Conservation (phyloP, 2,888 invertebrate species). For the Plusia festucae region DNA sequence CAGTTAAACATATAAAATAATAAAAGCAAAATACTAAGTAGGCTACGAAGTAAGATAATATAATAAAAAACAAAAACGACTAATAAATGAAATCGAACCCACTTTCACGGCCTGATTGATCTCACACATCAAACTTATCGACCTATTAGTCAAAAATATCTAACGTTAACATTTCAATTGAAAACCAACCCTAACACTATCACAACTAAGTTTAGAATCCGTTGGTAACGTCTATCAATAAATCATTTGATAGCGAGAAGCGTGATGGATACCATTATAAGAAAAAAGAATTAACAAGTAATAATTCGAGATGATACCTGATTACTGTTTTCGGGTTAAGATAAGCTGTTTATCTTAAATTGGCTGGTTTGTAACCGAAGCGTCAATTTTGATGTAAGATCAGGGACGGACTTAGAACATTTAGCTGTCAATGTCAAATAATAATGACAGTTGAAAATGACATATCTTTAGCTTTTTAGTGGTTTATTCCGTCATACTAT, state of each 20-base stretch:
- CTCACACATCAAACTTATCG: constrained; percentile 74
- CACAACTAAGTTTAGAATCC: constrained; percentile 65
- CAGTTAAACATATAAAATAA: not conserved
- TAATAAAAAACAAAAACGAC: constrained; percentile 35
- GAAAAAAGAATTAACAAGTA: constrained; percentile 71
- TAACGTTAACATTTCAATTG: constrained; percentile 49
- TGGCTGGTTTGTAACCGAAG: constrained; percentile 73
- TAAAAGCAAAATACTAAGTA: not conserved
- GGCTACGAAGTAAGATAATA: not conserved
- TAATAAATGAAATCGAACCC: constrained; percentile 60
- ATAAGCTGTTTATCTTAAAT: constrained; percentile 81
- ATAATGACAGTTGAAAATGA: not conserved
- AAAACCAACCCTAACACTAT: constrained; percentile 62
- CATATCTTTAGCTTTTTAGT: too few relatives aligned
- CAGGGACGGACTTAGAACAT: constrained; percentile 41
- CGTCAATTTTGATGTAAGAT: constrained; percentile 58
- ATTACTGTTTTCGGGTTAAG: constrained; percentile 74
- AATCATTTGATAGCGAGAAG: constrained; percentile 80
- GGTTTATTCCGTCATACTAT: too few relatives aligned
- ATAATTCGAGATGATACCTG: constrained; percentile 74
- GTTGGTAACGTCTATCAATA: constrained; percentile 67
- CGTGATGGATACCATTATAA: constrained; percentile 74
- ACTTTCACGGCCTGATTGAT: constrained; percentile 74
- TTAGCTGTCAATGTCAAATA: not conserved
- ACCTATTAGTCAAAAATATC: constrained; percentile 65